Evolutionary conservation across 2,888 invertebrate species (phyloP).

Genomic region (Meghimatium bilineatum): DNA sequence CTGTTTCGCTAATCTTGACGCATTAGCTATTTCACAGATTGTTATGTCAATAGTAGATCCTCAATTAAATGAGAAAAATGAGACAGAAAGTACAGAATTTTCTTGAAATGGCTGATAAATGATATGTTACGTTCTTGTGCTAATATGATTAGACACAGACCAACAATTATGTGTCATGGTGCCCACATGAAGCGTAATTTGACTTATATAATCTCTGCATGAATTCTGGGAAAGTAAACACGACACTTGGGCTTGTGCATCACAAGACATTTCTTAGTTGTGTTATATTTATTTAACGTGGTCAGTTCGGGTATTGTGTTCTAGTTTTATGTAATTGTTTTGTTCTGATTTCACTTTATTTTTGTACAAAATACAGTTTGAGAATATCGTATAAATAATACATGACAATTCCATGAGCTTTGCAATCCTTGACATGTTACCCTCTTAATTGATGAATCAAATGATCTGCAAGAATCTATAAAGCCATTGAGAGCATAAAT

Average conservation of each 20-base stretch:
- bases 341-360: too few species aligned
- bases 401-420: too few species aligned
- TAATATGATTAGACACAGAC: background rate
- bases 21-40: background rate
- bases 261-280: background rate
- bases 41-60: background rate
- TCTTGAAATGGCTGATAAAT: background rate
- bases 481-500: too few species aligned
- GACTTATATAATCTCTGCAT: background rate
- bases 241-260: background rate
- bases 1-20: background rate
- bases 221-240: background rate
- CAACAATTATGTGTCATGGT: background rate
- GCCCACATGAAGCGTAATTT: background rate
- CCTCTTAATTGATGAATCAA: too few species aligned
- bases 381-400: too few species aligned
- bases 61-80: background rate
- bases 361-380: too few species aligned
- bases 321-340: too few species aligned
- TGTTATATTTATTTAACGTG: background rate
- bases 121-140: background rate
- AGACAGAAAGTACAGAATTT: background rate
- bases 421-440: too few species aligned
- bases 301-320: too few species aligned
- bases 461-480: too few species aligned